Evolutionary conservation across 2,797 vertebrate genomes (phyloP), one percentile per base, ranked within the genome.

Genomic region (Tachyglossus aculeatus): DNA sequence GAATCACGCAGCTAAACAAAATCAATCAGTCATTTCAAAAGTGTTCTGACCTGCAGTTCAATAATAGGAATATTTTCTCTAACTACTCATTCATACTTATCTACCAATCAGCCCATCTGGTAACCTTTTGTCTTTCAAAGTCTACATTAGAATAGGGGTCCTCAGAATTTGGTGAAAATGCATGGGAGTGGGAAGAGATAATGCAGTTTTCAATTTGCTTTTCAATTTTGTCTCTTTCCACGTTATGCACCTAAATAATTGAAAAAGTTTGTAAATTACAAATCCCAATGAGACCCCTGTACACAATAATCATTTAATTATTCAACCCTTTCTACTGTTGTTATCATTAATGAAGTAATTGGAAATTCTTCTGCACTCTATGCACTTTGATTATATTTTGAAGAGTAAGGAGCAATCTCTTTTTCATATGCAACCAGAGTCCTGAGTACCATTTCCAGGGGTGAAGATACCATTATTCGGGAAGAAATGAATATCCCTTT

Each of bases 251-350:
- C 21, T 65, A 58, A 88, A 82, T 70, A 84, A 87, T 67, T 84
- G 44, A 74, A 75, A 83, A 82, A 70, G 58, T 79, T 58, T 52
- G 31, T 68, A 80, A 80, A 80, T 86, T 85, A 69, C 32, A 82
- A 79, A 78, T 84, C 62, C 54, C 71, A 44, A 13, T 0, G 18
- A 80, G 81, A 44, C 1, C 5, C 2, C 1, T 39, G 25, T 69
- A 61, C 59, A 81, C 11, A 84, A 76, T 59, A 84, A 73, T 80
- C 0, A 86, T 81, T 89, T 84, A 89, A 76, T 90, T 83, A 87
- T 81, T 82, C 9, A 43, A 65, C 25, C 22, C 22, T 63, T 75
- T 87, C 37, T 81, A 3, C 47, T 77, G 6, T 54, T 43, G 33
- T 79, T 86, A 83, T 74, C 40, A 0, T 36, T 13, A 64, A 66